These are phyloP conservation scores for Dipus sagitta DNA, from an alignment of 2,797 vertebrate genomes.

Conservation along the genomic window DNA sequence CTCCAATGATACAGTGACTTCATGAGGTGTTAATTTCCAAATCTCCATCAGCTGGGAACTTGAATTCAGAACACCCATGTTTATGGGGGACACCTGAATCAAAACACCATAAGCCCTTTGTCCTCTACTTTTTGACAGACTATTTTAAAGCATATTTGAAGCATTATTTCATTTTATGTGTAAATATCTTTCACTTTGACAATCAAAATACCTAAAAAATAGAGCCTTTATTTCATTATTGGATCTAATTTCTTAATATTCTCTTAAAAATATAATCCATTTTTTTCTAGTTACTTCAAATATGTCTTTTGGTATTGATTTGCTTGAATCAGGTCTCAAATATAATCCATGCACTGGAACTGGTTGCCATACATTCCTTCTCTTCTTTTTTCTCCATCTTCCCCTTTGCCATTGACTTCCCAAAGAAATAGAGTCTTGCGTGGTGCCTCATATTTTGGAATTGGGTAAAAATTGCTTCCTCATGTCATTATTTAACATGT, in stretches of 20 bases:
- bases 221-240: background rate
- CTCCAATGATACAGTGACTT: no score
- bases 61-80: no score
- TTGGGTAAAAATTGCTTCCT: background rate
- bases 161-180: background rate
- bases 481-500: background rate
- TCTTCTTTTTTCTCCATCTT: background rate
- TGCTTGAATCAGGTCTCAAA: background rate
- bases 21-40: no score
- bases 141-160: background rate
- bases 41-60: no score
- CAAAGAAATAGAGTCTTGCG: background rate
- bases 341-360: background rate
- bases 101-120: background rate
- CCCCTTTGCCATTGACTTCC: background rate
- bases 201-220: background rate
- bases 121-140: background rate
- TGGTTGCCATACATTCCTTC: background rate
- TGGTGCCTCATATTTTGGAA: background rate
- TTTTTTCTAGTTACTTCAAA: constrained; percentile 1
- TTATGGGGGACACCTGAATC: no score
- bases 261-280: background rate
- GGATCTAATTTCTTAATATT: background rate
- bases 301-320: constrained; percentile 20
- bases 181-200: constrained; percentile 36